These are phyloP conservation scores for Drosophila parabipectinata DNA, from an alignment of 1,140 invertebrate species.

Conservation along the genomic window DNA sequence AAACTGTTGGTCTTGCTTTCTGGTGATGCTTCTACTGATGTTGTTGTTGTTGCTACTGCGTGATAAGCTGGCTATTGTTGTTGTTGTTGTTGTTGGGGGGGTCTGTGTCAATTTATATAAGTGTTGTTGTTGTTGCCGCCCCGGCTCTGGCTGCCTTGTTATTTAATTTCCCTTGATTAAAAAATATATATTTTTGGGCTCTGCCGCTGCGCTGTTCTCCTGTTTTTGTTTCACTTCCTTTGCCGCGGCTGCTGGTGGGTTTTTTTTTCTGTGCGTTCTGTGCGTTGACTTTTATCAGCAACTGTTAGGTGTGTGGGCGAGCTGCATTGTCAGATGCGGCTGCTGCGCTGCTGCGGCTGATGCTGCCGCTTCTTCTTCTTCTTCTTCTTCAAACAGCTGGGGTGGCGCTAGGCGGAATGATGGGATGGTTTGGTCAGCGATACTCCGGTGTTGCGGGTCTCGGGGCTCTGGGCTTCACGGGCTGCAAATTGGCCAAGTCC, in stretches of 20 bases:
- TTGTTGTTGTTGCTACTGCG: conserved; percentile 24
- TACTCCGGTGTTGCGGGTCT: background rate
- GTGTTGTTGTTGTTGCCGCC: conserved; percentile 46
- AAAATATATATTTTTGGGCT: conserved; percentile 36
- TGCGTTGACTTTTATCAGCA: conserved; percentile 33
- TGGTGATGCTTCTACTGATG: conserved; percentile 2
- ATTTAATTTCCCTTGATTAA: conserved; percentile 68
- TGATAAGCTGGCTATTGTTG: conserved; percentile 76
- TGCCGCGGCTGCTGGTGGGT: conserved; percentile 16
- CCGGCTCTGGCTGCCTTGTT: conserved; percentile 49
- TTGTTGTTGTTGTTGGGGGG: conserved; percentile 43
- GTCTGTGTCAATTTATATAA: conserved; percentile 54
- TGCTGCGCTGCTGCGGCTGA: background rate
- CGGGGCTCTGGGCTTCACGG: background rate
- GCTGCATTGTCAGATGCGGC: conserved; percentile 12
- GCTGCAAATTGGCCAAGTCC: background rate
- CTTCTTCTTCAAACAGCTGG: background rate
- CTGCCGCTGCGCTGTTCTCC: conserved; percentile 1
- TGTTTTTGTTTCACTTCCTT: too few relatives aligned
- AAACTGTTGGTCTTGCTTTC: conserved; percentile 49
- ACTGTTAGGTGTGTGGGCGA: conserved; percentile 15
- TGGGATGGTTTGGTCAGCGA: background rate
- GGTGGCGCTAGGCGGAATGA: background rate
- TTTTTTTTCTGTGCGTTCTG: conserved; percentile 23
- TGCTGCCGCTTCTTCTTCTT: background rate